phyloP scores from a whole-genome alignment of 1,140 invertebrate genomes.

The Meloidogyne floridensis region DNA sequence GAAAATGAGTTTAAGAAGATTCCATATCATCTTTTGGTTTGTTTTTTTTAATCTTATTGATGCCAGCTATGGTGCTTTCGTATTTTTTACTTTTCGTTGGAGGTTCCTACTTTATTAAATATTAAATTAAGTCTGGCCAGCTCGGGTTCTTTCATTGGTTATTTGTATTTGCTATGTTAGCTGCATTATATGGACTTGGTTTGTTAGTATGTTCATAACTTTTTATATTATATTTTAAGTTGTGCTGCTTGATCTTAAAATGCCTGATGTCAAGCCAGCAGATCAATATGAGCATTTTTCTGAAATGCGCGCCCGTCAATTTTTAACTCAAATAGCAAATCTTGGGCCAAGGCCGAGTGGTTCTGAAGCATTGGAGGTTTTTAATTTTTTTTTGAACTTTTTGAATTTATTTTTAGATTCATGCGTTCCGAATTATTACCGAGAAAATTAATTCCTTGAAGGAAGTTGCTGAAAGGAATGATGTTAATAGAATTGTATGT shows the following conservation, averaged over 20 bases:
- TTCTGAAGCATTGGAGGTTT: conserved; percentile 54
- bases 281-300: conserved; percentile 48
- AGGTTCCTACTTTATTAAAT: background rate
- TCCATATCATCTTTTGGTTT: background rate
- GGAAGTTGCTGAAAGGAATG: conserved; percentile 32
- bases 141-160: conserved; percentile 62
- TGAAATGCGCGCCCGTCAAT: conserved; percentile 55
- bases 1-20: background rate
- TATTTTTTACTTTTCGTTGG: too few relatives aligned
- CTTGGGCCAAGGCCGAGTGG: conserved; percentile 62
- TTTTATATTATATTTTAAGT: conserved; percentile 35
- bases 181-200: conserved; percentile 43
- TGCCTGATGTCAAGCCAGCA: conserved; percentile 51
- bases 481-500: conserved; percentile 61
- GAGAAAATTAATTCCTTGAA: conserved; percentile 61
- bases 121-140: conserved; percentile 12
- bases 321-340: conserved; percentile 50
- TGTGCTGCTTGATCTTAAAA: conserved; percentile 53
- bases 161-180: conserved; percentile 51
- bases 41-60: background rate
- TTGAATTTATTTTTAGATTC: conserved; percentile 35
- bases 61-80: too few relatives aligned
- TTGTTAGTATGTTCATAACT: background rate
- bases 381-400: background rate
- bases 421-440: conserved; percentile 66